Evolutionary conservation across 2,888 invertebrate species (phyloP), one percentile per base, ranked within the genome.

Genomic region (Incurvaria masculella): DNA sequence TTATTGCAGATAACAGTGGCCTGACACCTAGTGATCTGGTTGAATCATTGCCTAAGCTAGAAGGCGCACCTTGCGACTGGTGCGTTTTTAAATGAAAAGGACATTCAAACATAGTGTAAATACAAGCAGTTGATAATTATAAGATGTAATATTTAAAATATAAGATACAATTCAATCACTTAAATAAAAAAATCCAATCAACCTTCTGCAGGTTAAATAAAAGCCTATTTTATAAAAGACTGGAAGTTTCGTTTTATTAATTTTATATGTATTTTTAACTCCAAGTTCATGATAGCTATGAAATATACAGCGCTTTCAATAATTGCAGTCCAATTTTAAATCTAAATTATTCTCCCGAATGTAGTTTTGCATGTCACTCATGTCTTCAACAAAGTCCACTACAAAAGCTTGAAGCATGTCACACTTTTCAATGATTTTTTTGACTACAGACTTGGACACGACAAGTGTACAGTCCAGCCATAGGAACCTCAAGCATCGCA

Each of bases 401-500:
- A 76, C 76, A 42, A 79, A 66, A 55, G 61, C 64, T 54, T 66
- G 66, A 42, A 79, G 61, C 18, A 61, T 59, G 2, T 68, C 66
- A 55, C 78, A 79, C 49, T 54, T 55, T 45, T 70, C 64, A 47
- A 79, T 73, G 44, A 76, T 57, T 54, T 66, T 60, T 55, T 63
- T 69, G 3, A 74, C 65, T 21, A 72, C 68, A 44, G 61, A 57
- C 48, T 68, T 70, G 0, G 78, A 72, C 16, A 79, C 69, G 52
- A 69, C 71, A 45, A 78, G 61, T 4, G 78, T 75, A 55, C 75
- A 76, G 54, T 79, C 79, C 54, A 79, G 61, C 76, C 78, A 78
- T 46, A 79, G 58, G 55, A 61, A 63, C 42, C 58, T 58, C 1
- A 79, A 53, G 55, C 69, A 67, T 44, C 57, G 68, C 33, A 79